Conservation (phyloP, 2,113 vertebrate genomes). For the Laterallus jamaicensis region DNA sequence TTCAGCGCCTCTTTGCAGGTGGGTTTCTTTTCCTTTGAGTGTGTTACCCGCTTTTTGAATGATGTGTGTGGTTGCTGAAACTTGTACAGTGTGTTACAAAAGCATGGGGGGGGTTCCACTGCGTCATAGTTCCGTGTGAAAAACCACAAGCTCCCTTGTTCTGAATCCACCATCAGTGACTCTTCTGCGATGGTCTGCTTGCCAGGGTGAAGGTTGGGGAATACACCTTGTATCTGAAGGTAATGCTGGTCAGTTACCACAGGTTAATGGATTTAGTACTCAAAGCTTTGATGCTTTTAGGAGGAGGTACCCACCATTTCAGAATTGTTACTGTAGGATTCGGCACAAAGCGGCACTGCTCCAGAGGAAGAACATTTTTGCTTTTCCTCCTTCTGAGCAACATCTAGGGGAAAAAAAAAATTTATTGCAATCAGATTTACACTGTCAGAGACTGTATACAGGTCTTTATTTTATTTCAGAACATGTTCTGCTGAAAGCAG, state of each 20-base stretch:
- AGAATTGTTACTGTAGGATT: not conserved
- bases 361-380: not conserved
- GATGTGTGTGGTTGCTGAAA: not conserved
- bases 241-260: fast-evolving
- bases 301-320: fast-evolving
- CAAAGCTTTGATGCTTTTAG: not conserved
- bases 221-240: fast-evolving
- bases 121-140: not conserved
- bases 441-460: not conserved
- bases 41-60: not conserved
- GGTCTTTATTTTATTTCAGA: conserved; percentile 38
- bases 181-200: not conserved
- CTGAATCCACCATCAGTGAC: not conserved
- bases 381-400: not conserved
- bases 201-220: no score
- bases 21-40: not conserved
- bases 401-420: no score
- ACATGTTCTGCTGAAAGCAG: conserved; percentile 21
- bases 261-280: not conserved
- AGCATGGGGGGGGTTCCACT: not conserved
- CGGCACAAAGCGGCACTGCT: not conserved
- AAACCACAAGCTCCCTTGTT: not conserved
- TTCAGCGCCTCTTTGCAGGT: not conserved
- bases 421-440: not conserved
- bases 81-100: fast-evolving